Conservation (phyloP, 2,888 invertebrate genomes). For the Zaprionus bogoriensis region DNA sequence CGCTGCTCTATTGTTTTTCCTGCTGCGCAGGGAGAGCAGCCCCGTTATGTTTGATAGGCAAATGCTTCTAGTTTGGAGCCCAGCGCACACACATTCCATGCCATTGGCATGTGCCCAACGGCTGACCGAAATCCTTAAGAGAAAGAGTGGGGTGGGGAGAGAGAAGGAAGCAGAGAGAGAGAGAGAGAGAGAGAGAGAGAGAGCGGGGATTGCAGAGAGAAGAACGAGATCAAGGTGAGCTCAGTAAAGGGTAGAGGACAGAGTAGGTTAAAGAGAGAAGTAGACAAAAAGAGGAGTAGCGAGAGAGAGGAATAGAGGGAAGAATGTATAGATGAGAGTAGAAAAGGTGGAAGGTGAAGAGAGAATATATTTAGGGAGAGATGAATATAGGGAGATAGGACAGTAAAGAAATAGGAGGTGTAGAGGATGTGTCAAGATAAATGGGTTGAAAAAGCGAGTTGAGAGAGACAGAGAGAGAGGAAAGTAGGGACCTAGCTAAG, state of each 20-base stretch:
- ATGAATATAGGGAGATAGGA: neutral
- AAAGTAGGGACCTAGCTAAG: too few species aligned
- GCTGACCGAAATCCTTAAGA: conserved; percentile 10
- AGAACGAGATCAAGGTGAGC: too few species aligned
- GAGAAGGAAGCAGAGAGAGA: neutral
- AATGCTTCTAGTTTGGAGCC: conserved; percentile 18
- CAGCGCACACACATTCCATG: conserved; percentile 44
- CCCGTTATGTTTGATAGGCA: conserved; percentile 55
- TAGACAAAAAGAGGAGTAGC: neutral
- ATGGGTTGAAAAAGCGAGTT: neutral
- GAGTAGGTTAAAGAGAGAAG: neutral
- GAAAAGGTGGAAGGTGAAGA: neutral
- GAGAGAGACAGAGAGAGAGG: neutral
- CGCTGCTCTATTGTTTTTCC: too few species aligned
- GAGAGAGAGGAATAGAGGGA: neutral
- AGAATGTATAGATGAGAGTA: too few species aligned
- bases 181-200: neutral
- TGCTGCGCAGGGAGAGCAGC: too few species aligned
- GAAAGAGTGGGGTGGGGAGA: neutral
- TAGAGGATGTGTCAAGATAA: neutral
- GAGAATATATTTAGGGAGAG: too few species aligned
- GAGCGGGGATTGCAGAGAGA: neutral
- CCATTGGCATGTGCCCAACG: conserved; percentile 47
- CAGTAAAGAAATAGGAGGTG: neutral
- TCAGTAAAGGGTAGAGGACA: too few species aligned